Evolutionary conservation across 2,797 vertebrate genomes (phyloP), one percentile per base, ranked within the genome.

Genomic region (Mormyrus proboscirostris): DNA sequence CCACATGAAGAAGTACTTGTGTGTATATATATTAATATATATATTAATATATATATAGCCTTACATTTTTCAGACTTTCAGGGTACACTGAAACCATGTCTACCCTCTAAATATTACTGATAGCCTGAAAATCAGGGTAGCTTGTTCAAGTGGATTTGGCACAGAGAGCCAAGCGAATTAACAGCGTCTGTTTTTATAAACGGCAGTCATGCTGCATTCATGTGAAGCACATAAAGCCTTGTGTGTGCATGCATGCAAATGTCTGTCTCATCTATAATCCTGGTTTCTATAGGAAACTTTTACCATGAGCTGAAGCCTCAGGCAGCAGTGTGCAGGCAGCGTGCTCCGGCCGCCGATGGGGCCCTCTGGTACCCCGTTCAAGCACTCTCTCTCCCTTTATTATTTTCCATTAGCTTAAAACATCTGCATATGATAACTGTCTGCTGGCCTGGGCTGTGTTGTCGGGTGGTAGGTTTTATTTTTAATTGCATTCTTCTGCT

Each of bases 401-500:
- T 10, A 90, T 0, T 7, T 90, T 89, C 90, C 90, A 91, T 76
- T 73, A 1, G 89, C 82, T 90, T 59, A 29, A 89, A 49, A 90
- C 92, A 90, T 91, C 88, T 90, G 83, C 90, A 89, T 89, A 90
- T 90, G 88, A 89, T 91, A 90, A 91, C 92, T 91, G 92, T 83
- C 90, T 91, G 90, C 87, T 91, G 92, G 91, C 91, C 90, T 88
- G 92, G 92, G 69, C 90, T 93, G 86, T 92, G 93, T 84, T 91
- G 65, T 88, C 4, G 90, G 91, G 90, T 90, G 91, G 92, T 91
- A 88, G 92, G 91, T 92, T 93, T 91, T 7, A 90, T 92, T 95
- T 73, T 94, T 94, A 95, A 95, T 95, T 94, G 93, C 91, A 90
- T 38, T 69, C 90, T 91, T 94, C 89, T 10, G 2, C 92, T 92